These are phyloP conservation scores for Xiphias gladius DNA, from an alignment of 2,113 vertebrate species.

Conservation along the genomic window DNA sequence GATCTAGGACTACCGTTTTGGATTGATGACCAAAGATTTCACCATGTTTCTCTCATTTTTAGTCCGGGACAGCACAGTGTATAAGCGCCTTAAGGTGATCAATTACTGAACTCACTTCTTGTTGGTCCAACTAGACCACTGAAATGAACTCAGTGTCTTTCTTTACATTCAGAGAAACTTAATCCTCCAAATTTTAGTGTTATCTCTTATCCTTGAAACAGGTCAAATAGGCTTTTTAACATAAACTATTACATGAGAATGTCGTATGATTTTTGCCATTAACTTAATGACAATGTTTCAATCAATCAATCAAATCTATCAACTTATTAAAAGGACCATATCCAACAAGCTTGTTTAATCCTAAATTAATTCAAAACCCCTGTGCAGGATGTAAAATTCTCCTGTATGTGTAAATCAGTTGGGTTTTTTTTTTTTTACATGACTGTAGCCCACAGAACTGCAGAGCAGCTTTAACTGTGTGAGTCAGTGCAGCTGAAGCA, in stretches of 20 bases:
- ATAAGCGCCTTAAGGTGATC: too few relatives aligned
- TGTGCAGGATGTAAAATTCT: neutral
- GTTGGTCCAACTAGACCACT: too few relatives aligned
- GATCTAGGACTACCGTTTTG: neutral
- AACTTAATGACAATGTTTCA: too few relatives aligned
- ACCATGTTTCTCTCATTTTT: too few relatives aligned
- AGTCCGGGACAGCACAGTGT: too few relatives aligned
- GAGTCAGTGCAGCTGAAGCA: slow-evolving; percentile 59
- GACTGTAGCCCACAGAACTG: slow-evolving; percentile 34
- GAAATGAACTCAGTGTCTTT: neutral
- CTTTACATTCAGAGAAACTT: neutral
- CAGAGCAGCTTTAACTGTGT: slow-evolving; percentile 31
- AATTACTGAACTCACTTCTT: too few relatives aligned
- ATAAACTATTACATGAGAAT: neutral
- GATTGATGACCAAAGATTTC: too few relatives aligned
- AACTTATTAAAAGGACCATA: neutral
- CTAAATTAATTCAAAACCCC: neutral
- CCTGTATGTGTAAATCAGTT: slow-evolving; percentile 17
- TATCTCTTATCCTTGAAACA: neutral
- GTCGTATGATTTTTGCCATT: too few relatives aligned
- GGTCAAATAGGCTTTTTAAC: neutral
- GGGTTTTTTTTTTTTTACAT: slow-evolving; percentile 1
- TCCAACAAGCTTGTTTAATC: neutral
- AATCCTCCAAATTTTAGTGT: neutral
- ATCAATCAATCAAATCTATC: neutral